Evolutionary conservation across 1,140 invertebrate species (phyloP), one percentile per base, ranked within the genome.

Genomic region (Piezodorus guildinii): DNA sequence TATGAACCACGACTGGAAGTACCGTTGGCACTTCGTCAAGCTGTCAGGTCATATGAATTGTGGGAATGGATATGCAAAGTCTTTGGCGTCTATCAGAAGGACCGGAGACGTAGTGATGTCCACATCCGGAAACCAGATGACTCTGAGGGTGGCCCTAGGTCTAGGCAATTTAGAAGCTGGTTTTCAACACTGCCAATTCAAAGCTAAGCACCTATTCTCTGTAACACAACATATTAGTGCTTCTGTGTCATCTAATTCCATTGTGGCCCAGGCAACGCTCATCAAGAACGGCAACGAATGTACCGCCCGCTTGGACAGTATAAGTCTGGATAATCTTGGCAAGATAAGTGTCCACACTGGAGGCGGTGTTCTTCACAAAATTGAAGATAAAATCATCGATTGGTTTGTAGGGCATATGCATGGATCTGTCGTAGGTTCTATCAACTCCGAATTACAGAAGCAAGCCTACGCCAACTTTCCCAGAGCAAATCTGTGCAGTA

Each of bases 51-150:
- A 51, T 21, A 39, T 60, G 21, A 51, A 60, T 17, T 65, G 64
- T 25, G 19, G 58, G 16, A 46, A 61, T 44, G 64, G 64, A 15
- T 39, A 52, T 8, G 43, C 49, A 17, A 30, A 46, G 16, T 9
- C 12, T 16, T n/a, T 60, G n/a, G 15, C 23, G 4, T 27, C 58
- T 30, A 2, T 60, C 3, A 39, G 15, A 16, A 27, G 64, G 43
- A 61, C 59, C 19, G 64, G 64, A 17, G 59, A 65, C 43, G 58
- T 46, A 16, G n/a, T 34, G 4, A 60, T 65, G 64, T 27, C 64
- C 10, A 61, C 64, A 9, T 23, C 16, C 9, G 64, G 59, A 6
- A 54, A 65, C 39, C 60, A 51, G 44, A 43, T 61, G 3, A 52
- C 34, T 9, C 30, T 65, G 3, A 49, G 21, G 6, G 45, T 45